Base-by-base conservation (phyloP, 2,888 invertebrate species). In the Volucella inanis region DNA sequence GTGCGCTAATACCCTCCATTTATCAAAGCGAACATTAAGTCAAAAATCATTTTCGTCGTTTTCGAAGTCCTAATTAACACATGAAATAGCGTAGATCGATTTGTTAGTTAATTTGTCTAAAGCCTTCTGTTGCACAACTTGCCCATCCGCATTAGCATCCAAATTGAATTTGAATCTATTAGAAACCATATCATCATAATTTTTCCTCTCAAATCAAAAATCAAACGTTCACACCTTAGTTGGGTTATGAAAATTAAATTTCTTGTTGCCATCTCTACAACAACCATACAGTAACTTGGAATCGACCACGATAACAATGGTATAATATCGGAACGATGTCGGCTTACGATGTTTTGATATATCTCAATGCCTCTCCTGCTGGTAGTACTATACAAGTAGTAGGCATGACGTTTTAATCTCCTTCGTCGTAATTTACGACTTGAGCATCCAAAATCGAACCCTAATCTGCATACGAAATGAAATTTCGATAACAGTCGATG, bases 401-500 rank as follows among this genome's bases (percentile, higher is more conserved):
- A 31, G n/a, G 38, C 52, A 31, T 52, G 72, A 62, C 50, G 10
- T 9, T 47, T 12, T 50, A 62, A 70, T 75, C 52, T 81, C 38
- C 50, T 52, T 75, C 52, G 64, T 15, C 50, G 57, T 75, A 70
- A 75, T 80, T 74, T 57, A 80, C 12, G 67, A 67, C 41, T 54
- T 18, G 61, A 54, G 12, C 3, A 67, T 14, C 39, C n/a, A 55
- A 62, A 71, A 50, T 45, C 38, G 15, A 15, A 9, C 41, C 31
- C 31, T 61, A 54, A 68, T 79, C 71, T 65, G 65, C 59, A 72
- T 72, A 45, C 1, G 67, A 67, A 49, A n/a, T 18, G 14, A 22
- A 14, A 15, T 45, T 11, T 54, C 10, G 49, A 49, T 70, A 39
- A 47, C 12, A 12, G 22, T 8, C 10, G n/a, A 39, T 43, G 22